Base-by-base conservation (phyloP, 2,888 invertebrate species). In the Apamea sordens region DNA sequence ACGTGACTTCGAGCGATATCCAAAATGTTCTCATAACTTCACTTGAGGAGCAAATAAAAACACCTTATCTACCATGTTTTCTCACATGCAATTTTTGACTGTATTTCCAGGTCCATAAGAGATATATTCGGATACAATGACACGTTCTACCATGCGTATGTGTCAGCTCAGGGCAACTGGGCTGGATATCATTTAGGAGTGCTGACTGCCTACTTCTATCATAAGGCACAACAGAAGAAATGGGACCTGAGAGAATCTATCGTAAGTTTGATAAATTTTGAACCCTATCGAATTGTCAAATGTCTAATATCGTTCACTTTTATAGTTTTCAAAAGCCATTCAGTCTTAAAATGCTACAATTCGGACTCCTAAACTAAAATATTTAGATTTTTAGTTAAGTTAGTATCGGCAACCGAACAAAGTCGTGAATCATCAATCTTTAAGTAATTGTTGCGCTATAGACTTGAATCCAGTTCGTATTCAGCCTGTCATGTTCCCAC, bases 111-210 rank as follows among this genome's bases (percentile, higher is more conserved):
- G 86, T 96, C 96, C 0, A 96, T 97, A 89, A 93, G 96, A 84
- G 93, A 96, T 81, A 96, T 97, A 80, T 97, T 97, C 85, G 96
- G 96, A 0, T 96, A 95, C 92, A 97, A 96, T 84, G 94, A 96
- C 77, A 96, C 96, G 0, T 97, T 97, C 89, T 96, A 96, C 91
- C 96, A 96, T 82, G 95, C 96, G 2, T 97, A 97, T 91, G 95
- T 96, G 3, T 97, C 96, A 0, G 96, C 96, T 5, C 96, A 97
- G 81, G 96, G 96, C 50, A 97, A 97, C 90, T 97, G 96, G 96
- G 95, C 96, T 5, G 96, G 96, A 0, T 97, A 97, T 88, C 96
- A 96, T 78, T 93, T 97, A 1, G 96, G 96, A 28, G 96, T 96
- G 0, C 89, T 97, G 28, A 96, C 96, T 0, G 96, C 96, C 0